Evolutionary conservation across 2,113 vertebrate species (phyloP).

Genomic region (Hippocampus zosterae): DNA sequence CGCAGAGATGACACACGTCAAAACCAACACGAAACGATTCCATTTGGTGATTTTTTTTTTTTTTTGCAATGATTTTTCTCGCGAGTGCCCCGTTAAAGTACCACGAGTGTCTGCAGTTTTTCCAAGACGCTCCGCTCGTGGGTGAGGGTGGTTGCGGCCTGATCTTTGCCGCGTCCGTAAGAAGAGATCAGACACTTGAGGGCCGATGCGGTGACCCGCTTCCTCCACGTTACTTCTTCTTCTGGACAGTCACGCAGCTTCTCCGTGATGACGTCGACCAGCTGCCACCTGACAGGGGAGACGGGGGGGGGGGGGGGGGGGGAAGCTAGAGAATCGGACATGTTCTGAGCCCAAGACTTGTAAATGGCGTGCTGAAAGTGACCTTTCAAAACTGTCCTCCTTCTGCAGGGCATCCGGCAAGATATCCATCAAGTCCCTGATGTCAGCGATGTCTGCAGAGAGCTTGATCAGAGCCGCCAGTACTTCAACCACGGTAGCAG

Average conservation of each 20-base stretch:
- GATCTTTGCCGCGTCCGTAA: slow-evolving; percentile 67
- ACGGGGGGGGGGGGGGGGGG: slow-evolving; percentile 7
- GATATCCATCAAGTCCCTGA: slow-evolving; percentile 56
- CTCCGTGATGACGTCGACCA: slow-evolving; percentile 77
- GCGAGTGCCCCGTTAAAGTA: slow-evolving; percentile 26
- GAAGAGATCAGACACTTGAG: slow-evolving; percentile 70
- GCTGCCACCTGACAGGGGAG: slow-evolving; percentile 75
- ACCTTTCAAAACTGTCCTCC: slow-evolving; percentile 72
- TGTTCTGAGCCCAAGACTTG: background rate
- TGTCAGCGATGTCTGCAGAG: slow-evolving; percentile 51
- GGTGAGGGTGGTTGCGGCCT: slow-evolving; percentile 32
- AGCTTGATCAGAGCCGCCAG: slow-evolving; percentile 74
- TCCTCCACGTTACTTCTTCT: slow-evolving; percentile 74
- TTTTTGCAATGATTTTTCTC: too few relatives aligned
- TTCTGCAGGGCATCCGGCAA: slow-evolving; percentile 74
- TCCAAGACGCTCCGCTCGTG: slow-evolving; percentile 74
- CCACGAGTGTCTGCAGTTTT: slow-evolving; percentile 74
- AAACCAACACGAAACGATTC: background rate
- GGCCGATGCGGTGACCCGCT: slow-evolving; percentile 70
- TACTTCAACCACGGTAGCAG: slow-evolving; percentile 50
- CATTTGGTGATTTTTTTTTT: too few relatives aligned
- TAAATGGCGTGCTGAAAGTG: slow-evolving; percentile 1
- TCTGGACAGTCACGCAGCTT: slow-evolving; percentile 63
- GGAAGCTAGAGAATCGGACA: background rate
- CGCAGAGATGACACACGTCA: background rate